A percentile compares a stretch with the other conserved stretches of the same genome.
These are phyloP conservation scores for Catharus fuscescens DNA, from an alignment of 2,113 vertebrate genomes.

Conservation along the genomic window DNA sequence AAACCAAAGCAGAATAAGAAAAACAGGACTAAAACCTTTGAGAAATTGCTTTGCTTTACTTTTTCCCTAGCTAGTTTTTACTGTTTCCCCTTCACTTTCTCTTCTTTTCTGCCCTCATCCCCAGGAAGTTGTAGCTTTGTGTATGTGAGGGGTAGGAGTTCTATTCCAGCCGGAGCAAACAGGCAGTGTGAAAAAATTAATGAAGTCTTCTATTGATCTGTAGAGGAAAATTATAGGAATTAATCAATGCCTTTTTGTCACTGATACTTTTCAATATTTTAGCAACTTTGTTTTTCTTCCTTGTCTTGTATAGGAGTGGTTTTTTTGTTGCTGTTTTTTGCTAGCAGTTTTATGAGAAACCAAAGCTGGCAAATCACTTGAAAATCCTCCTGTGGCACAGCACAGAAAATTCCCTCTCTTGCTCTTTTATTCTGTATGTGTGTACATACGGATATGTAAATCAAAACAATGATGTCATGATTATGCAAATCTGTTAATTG, in stretches of 20 bases:
- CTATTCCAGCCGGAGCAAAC: not conserved
- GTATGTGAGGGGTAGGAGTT: not conserved
- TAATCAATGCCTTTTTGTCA: not conserved
- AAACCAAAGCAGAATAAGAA: not conserved
- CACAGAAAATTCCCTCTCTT: not conserved
- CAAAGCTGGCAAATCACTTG: not conserved
- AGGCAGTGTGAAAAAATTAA: not conserved
- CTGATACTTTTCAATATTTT: not conserved
- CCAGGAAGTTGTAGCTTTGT: not conserved
- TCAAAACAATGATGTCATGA: not conserved
- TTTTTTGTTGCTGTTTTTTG: not conserved
- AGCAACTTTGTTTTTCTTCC: not conserved
- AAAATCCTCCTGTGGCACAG: not conserved
- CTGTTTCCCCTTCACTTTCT: not conserved
- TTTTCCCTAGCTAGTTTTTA: not conserved
- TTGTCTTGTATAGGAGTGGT: not conserved
- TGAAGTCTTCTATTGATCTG: not conserved
- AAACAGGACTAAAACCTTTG: not conserved
- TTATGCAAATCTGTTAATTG: not conserved
- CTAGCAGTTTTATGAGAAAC: not conserved
- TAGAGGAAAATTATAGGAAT: not conserved
- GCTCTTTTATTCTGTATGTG: not conserved
- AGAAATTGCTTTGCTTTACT: not conserved
- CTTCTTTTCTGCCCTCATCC: not conserved
- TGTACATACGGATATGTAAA: not conserved